Evolutionary conservation across 2,888 invertebrate genomes (phyloP).

Genomic region (Diarsia mendica): DNA sequence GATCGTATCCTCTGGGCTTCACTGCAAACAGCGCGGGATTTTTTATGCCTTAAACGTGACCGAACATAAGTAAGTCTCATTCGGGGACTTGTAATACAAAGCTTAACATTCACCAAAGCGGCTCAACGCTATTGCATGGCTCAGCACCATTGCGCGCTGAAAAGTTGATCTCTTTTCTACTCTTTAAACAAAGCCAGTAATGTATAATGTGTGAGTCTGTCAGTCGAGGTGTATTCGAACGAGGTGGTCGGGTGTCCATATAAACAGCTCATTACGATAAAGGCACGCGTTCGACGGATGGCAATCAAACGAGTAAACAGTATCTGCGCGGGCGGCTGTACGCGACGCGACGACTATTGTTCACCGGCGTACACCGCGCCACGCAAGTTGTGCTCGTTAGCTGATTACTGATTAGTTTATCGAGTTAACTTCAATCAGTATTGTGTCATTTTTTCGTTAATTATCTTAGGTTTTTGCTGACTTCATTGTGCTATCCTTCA

Average conservation of each 20-base stretch:
- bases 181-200: constrained; percentile 2
- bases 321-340: constrained; percentile 65
- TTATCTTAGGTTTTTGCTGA: constrained; percentile 24
- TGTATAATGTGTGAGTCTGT: neutral
- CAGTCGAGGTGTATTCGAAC: neutral
- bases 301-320: constrained; percentile 72
- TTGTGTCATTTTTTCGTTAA: constrained; percentile 48
- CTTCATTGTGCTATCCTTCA: constrained; percentile 16
- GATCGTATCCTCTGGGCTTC: constrained; percentile 69
- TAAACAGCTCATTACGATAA: constrained; percentile 77
- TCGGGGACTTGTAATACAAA: constrained; percentile 55
- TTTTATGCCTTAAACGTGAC: constrained; percentile 77
- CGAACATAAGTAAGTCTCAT: constrained; percentile 74
- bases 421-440: constrained; percentile 65
- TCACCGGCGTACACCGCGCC: constrained; percentile 50
- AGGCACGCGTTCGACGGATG: constrained; percentile 70
- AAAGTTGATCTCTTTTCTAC: neutral
- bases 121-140: neutral
- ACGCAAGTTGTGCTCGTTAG: constrained; percentile 64
- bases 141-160: constrained; percentile 24
- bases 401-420: constrained; percentile 70
- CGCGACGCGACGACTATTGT: constrained; percentile 45
- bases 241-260: constrained; percentile 59
- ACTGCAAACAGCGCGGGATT: constrained; percentile 72
- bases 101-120: neutral